These are phyloP conservation scores for Ophion costatus DNA, from an alignment of 2,888 invertebrate species.

Conservation along the genomic window DNA sequence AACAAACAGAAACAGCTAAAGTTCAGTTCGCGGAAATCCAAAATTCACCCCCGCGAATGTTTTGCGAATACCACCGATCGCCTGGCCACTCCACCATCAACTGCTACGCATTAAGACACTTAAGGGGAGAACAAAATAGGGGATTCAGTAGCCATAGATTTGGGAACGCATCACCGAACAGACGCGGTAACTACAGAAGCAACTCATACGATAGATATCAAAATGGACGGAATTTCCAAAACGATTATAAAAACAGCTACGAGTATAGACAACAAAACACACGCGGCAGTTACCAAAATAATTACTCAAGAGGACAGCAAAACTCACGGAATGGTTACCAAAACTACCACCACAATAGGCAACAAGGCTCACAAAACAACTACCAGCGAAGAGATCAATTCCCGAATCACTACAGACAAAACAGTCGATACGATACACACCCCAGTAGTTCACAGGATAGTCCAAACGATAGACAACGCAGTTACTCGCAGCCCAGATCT, in stretches of 20 bases:
- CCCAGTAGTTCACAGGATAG: too few relatives aligned
- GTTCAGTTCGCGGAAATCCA: not conserved
- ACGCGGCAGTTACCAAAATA: too few relatives aligned
- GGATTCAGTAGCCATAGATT: not conserved
- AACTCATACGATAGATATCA: too few relatives aligned
- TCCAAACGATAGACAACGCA: too few relatives aligned
- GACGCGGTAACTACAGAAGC: too few relatives aligned
- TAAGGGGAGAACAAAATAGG: not conserved
- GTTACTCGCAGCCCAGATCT: too few relatives aligned
- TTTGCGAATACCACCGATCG: not conserved
- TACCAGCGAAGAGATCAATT: too few relatives aligned
- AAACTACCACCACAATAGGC: not conserved
- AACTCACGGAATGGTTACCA: not conserved
- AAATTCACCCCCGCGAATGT: not conserved
- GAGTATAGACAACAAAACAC: not conserved
- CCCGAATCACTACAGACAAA: too few relatives aligned
- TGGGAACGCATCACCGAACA: not conserved
- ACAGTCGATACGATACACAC: too few relatives aligned
- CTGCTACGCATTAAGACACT: not conserved
- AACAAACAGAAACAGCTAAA: conserved; percentile 4
- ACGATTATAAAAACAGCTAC: not conserved
- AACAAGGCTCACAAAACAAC: too few relatives aligned
- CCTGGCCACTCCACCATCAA: not conserved
- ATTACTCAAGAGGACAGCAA: too few relatives aligned
- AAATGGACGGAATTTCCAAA: too few relatives aligned